These are phyloP conservation scores for Aeoliscus strigatus DNA, from an alignment of 2,797 vertebrate species.

Conservation along the genomic window DNA sequence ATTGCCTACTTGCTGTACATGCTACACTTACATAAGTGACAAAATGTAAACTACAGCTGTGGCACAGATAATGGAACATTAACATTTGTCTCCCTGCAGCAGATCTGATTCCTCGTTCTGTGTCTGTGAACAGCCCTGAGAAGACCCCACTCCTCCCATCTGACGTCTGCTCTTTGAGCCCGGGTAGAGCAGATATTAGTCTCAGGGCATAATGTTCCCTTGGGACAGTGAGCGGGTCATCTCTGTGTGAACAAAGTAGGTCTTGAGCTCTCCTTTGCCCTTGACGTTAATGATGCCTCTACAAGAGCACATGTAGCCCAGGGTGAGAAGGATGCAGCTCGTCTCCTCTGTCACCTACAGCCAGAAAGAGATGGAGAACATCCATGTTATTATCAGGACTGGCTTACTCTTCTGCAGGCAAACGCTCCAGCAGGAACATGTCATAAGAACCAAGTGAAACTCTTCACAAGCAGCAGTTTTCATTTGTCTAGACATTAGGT, in stretches of 20 bases:
- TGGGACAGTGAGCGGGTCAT: constrained; percentile 93
- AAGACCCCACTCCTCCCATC: constrained; percentile 21
- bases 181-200: constrained; percentile 20
- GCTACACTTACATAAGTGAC: constrained; percentile 62
- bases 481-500: no score
- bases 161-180: constrained; percentile 17
- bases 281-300: constrained; percentile 97
- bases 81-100: constrained; percentile 3
- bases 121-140: constrained; percentile 11
- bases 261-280: constrained; percentile 95
- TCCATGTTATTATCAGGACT: constrained; percentile 22
- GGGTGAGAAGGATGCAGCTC: constrained; percentile 79
- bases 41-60: constrained; percentile 57
- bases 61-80: constrained; percentile 30
- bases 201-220: constrained; percentile 86
- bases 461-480: no score
- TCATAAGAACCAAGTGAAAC: no score
- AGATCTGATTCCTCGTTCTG: constrained; percentile 8
- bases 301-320: constrained; percentile 93
- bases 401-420: constrained; percentile 13
- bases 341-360: constrained; percentile 94
- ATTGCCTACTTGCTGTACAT: constrained; percentile 51
- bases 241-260: constrained; percentile 95
- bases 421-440: constrained; percentile 6
- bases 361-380: constrained; percentile 32